Base-by-base conservation (phyloP, 2,888 invertebrate genomes). In the Vanessa cardui region DNA sequence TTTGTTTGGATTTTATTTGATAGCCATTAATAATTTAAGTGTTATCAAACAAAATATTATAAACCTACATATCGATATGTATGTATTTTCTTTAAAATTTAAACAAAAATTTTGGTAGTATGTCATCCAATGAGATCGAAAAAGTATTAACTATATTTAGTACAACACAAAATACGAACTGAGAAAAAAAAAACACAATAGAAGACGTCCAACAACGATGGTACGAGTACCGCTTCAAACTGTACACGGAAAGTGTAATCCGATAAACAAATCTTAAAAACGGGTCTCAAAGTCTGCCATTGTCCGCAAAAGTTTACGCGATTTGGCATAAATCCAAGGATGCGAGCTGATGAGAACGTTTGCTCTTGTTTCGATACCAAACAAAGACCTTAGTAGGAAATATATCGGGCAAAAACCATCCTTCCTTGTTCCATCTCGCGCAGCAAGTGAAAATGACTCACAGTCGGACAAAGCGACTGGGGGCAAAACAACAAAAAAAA, bases 351-450 rank as follows among this genome's bases (percentile, higher is more conserved):
- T 26, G 46, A 47, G 58, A 66, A 31, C 58, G 61, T 59, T 62
- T 64, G 58, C 58, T 60, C 33, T 56, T 56, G 33, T 39, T 56
- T 39, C 18, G 39, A 56, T 33, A 12, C 45, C 60, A 70, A 68
- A 76, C 74, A 78, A 76, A 76, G 75, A 67, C 70, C 70, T 66
- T 65, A 69, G 64, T 73, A 75, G 77, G 73, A 72, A 78, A 76
- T 78, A 84, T 78, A 83, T 81, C 81, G 71, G 56, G 67, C 66
- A 70, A 73, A 72, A 74, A 81, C 76, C 77, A 26, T 75, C 72
- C 79, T 88, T 88, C 87, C 86, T 84, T 74, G 79, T 84, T 83
- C 76, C 79, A 82, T 80, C 79, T 82, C 20, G 81, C 79, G 64
- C n/a, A 71, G 58, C 44, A 45, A 39, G 74, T 31, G 31, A 16